A percentile compares a stretch with the other conserved stretches of the same genome.
These are phyloP conservation scores for Sminthurides aquaticus DNA, from an alignment of 2,888 invertebrate species.

Conservation along the genomic window DNA sequence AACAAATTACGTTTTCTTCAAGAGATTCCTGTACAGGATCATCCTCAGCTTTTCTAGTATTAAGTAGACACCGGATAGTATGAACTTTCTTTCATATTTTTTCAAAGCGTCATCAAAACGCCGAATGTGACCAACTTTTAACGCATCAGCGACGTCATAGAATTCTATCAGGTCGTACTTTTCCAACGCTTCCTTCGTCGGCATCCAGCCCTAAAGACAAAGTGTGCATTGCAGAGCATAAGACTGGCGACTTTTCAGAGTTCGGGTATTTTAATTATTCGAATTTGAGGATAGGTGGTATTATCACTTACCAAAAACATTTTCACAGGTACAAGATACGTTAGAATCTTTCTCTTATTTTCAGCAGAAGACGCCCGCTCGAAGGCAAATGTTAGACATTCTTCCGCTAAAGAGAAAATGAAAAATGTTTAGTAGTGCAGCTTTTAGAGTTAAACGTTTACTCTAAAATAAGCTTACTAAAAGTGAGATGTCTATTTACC, in stretches of 20 bases:
- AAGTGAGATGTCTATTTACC: no score
- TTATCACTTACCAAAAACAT: conserved; percentile 64
- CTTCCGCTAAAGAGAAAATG: conserved; percentile 70
- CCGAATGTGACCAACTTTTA: conserved; percentile 80
- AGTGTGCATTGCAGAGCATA: not conserved
- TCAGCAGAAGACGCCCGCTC: conserved; percentile 72
- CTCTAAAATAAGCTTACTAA: not conserved
- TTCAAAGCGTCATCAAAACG: conserved; percentile 76
- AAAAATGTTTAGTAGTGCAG: not conserved
- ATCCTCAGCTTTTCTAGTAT: conserved; percentile 94
- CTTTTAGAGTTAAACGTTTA: not conserved
- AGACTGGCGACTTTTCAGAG: not conserved
- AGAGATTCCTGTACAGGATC: conserved; percentile 89
- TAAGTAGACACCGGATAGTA: conserved; percentile 92
- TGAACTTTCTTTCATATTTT: conserved; percentile 83
- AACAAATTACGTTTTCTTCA: conserved; percentile 76
- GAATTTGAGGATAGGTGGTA: no score
- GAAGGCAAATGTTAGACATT: conserved; percentile 86
- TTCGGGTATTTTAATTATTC: no score
- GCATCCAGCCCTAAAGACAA: conserved; percentile 70
- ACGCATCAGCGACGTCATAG: conserved; percentile 76
- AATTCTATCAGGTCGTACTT: conserved; percentile 89
- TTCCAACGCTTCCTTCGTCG: conserved; percentile 67
- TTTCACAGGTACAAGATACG: conserved; percentile 92
- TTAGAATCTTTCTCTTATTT: conserved; percentile 86